phyloP scores from a whole-genome alignment of 2,113 vertebrate species.

The Otolemur garnettii region DNA sequence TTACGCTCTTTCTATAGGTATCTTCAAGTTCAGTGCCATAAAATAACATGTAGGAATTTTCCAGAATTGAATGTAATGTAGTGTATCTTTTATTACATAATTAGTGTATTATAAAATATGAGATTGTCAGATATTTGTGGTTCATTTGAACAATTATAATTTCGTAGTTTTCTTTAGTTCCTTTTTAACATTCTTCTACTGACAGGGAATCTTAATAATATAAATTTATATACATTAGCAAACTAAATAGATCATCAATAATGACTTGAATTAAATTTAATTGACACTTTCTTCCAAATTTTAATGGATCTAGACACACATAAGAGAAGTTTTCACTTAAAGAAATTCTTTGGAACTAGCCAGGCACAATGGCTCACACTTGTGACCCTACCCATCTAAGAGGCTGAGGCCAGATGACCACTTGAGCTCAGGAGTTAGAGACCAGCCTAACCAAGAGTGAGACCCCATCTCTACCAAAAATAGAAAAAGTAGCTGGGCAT shows the following conservation, averaged over 20 bases:
- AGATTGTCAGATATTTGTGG: conserved; percentile 14
- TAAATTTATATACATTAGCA: neutral
- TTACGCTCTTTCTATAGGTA: neutral
- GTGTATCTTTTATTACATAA: neutral
- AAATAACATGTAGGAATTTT: conserved; percentile 8
- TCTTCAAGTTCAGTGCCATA: neutral
- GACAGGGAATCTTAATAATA: neutral
- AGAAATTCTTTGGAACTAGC: conserved; percentile 22
- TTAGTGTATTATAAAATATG: conserved; percentile 5
- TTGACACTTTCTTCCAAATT: conserved; percentile 49
- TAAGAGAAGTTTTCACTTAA: neutral
- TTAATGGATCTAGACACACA: neutral
- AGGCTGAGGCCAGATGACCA: no score
- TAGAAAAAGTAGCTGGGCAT: no score
- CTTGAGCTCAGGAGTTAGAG: no score
- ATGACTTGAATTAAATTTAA: conserved; percentile 26
- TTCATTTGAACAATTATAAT: conserved; percentile 26
- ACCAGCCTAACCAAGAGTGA: no score
- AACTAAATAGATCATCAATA: neutral
- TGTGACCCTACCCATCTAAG: no score
- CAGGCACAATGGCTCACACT: no score
- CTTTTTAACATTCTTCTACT: neutral
- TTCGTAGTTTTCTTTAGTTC: neutral
- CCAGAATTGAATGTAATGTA: neutral
- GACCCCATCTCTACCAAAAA: no score